These are phyloP conservation scores for Cephus sareptanus DNA, from an alignment of 2,888 invertebrate genomes.

Conservation along the genomic window DNA sequence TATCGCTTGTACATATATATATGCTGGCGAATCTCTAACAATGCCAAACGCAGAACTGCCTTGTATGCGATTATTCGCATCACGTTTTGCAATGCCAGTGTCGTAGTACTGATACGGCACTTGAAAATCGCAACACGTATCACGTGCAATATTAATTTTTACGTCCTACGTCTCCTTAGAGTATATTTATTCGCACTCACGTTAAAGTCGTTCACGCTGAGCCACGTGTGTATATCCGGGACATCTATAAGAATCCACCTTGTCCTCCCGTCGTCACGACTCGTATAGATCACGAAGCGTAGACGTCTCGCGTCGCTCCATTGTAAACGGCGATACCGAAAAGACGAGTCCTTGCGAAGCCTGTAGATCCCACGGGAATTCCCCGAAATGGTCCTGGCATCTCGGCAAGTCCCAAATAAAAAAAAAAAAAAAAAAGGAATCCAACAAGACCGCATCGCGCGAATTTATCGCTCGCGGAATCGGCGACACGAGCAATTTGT, in stretches of 20 bases:
- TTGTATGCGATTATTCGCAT: background rate
- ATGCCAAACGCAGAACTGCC: background rate
- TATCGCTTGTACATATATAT: background rate
- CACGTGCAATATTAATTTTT: background rate
- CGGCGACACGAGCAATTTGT: background rate
- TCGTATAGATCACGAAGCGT: background rate
- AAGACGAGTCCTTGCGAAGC: background rate
- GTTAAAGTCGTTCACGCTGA: background rate
- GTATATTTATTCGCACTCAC: background rate
- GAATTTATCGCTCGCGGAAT: slow-evolving; percentile 30
- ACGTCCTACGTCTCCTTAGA: background rate
- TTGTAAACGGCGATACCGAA: background rate
- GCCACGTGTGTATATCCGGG: background rate
- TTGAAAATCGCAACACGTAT: background rate
- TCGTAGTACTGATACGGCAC: background rate
- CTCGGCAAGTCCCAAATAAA: background rate
- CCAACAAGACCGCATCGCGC: background rate
- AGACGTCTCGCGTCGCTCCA: background rate
- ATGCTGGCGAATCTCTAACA: background rate
- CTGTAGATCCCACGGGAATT: background rate
- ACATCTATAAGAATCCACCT: background rate
- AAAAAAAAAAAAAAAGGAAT: no score
- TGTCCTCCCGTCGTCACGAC: background rate
- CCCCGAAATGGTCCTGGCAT: background rate
- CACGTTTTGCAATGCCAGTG: background rate